Evolutionary conservation across 2,113 vertebrate genomes (phyloP), one percentile per base, ranked within the genome.

Genomic region (Myrmecobius fasciatus): DNA sequence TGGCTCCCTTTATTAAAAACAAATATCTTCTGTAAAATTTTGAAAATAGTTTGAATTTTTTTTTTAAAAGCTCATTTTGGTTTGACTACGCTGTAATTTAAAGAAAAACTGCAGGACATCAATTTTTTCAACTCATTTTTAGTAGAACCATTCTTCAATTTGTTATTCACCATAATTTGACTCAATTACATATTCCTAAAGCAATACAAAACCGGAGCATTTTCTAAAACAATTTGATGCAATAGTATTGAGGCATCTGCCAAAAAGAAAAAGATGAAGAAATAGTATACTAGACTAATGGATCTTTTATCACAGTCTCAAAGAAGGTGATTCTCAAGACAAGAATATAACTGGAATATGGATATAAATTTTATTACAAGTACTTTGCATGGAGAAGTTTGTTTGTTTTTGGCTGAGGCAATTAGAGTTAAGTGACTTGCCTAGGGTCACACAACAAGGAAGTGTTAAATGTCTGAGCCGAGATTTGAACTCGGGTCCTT

Each of bases 121-220:
- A n/a, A 83, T 25, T 54, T 91, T 90, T 53, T 51, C 28, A 83
- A 60, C 28, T 90, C n/a, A 54, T 94, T 90, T 93, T 52, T 53
- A 89, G 53, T 94, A 52, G 92, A 25, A 25, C 54, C 28, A 88
- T 89, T 89, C 48, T 52, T 36, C 11, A 60, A 91, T 49, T 46
- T 92, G 51, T n/a, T 83, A n/a, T 92, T 95, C 89, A 47, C 49
- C 67, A 0, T 56, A 60, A 89, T 49, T 89, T 52, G n/a, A 93
- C 53, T 93, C 89, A 60, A 26, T 92, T 47, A 92, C 36, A 88
- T 8, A 28, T n/a, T 56, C 89, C 90, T 93, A 49, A 56, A 88
- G 92, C 93, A 96, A 96, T 51, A 94, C 14, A 94, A 91, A 96
- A 88, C 47, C 60, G 52, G 49, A 92, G 92, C 28, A 53, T 2